A percentile compares a stretch with the other conserved stretches of the same genome.
Conservation (phyloP, 30 jellyfish, hydroid and myxozoan species). For the Hydra vulgaris region DNA sequence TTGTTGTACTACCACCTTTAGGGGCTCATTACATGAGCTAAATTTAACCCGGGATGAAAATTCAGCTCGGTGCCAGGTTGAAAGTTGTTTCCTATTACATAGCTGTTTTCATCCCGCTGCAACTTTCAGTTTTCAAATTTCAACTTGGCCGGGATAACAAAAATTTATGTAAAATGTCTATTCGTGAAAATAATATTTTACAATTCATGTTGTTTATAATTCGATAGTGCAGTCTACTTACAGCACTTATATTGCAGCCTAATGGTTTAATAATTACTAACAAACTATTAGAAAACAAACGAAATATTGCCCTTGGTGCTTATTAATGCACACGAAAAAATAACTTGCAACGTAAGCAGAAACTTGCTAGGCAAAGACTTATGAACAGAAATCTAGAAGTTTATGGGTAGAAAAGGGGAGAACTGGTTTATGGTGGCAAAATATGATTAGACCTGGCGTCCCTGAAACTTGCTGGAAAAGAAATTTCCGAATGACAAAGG, state of each 20-base stretch:
- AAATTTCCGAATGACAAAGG: too few relatives aligned
- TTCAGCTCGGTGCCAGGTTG: neutral
- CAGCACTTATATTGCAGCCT: neutral
- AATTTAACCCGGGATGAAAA: neutral
- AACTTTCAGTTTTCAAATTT: neutral
- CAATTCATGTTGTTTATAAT: neutral
- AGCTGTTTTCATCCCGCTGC: neutral
- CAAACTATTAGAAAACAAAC: neutral
- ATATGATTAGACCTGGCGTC: too few relatives aligned
- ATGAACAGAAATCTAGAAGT: too few relatives aligned
- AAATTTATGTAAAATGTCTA: neutral
- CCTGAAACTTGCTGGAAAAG: too few relatives aligned
- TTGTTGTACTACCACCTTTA: too few relatives aligned
- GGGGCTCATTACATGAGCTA: neutral
- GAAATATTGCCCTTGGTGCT: neutral
- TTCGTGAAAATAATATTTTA: neutral
- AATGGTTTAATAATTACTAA: neutral
- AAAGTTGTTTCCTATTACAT: neutral
- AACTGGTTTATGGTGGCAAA: too few relatives aligned
- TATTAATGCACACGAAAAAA: neutral
- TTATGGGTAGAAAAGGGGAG: too few relatives aligned
- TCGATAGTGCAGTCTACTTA: neutral
- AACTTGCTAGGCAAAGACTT: too few relatives aligned
- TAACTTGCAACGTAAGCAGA: too few relatives aligned
- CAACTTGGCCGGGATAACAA: neutral